phyloP scores from a whole-genome alignment of 2,113 vertebrate genomes.

The Hylia prasina region DNA sequence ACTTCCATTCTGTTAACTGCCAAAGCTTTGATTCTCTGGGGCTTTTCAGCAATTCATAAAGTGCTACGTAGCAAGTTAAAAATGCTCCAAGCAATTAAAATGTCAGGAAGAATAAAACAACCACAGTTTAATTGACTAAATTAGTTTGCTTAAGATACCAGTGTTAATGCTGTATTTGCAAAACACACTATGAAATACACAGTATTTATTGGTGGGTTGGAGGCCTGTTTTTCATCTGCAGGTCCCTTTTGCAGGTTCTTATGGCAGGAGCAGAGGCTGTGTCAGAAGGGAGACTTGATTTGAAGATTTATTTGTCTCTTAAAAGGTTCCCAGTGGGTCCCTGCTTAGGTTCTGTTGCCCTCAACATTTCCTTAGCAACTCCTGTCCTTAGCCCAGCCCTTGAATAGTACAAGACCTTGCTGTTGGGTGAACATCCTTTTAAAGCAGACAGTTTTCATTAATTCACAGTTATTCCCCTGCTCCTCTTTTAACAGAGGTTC shows the following conservation, averaged over 20 bases:
- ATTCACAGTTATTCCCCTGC: background rate
- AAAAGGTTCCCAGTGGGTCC: background rate
- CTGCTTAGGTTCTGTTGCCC: background rate
- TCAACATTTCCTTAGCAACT: background rate
- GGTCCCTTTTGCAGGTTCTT: background rate
- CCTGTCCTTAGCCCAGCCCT: background rate
- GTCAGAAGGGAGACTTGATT: background rate
- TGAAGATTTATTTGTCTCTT: background rate
- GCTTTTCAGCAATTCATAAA: background rate
- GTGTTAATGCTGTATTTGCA: background rate
- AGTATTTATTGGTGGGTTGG: background rate
- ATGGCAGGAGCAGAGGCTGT: background rate
- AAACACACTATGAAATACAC: accelerated
- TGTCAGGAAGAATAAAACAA: background rate
- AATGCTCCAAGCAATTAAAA: conserved; percentile 11
- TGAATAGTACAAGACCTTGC: background rate
- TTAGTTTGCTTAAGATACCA: background rate
- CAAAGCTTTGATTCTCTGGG: background rate
- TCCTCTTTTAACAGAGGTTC: conserved; percentile 78
- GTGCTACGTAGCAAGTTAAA: background rate
- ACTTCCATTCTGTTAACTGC: background rate
- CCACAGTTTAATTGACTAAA: background rate
- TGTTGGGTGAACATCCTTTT: background rate
- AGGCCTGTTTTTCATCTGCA: background rate
- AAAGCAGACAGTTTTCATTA: background rate